These are phyloP conservation scores for Saccostrea echinata DNA, from an alignment of 1,140 invertebrate genomes.

Conservation along the genomic window DNA sequence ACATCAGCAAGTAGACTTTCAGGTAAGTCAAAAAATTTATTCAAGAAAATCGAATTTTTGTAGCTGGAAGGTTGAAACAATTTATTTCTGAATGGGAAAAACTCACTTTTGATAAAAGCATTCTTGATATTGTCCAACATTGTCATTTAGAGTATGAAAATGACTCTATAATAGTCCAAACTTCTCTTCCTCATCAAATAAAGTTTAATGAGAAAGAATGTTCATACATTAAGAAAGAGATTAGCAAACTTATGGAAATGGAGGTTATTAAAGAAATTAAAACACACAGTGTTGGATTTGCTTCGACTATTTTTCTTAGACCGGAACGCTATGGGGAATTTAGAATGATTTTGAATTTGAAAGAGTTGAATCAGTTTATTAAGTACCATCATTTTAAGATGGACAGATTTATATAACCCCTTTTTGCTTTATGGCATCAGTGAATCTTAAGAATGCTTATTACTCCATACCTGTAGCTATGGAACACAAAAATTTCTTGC, in stretches of 20 bases:
- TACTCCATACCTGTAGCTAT: conserved; percentile 47
- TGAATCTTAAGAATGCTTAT: conserved; percentile 48
- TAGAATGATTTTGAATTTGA: conserved; percentile 45
- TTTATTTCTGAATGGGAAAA: conserved; percentile 25
- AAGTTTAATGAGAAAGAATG: conserved; percentile 37
- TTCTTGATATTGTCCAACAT: conserved; percentile 20
- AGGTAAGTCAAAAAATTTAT: conserved; percentile 37
- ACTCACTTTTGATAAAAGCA: conserved; percentile 19
- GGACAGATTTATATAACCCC: neutral
- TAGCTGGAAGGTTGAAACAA: conserved; percentile 19
- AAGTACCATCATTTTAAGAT: conserved; percentile 52
- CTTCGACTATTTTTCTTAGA: conserved; percentile 36
- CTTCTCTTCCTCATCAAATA: neutral
- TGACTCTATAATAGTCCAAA: conserved; percentile 17
- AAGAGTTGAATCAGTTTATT: conserved; percentile 26
- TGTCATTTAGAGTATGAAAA: conserved; percentile 25
- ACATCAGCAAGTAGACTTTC: neutral
- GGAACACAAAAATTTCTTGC: conserved; percentile 53
- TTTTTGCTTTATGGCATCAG: conserved; percentile 34
- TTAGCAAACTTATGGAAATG: conserved; percentile 20
- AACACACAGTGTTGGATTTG: conserved; percentile 4
- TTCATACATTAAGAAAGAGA: conserved; percentile 5
- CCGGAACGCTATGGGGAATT: conserved; percentile 18
- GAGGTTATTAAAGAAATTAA: conserved; percentile 5
- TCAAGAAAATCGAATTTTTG: neutral